Evolutionary conservation across 92 coral and sea anemone genomes (phyloP).

Genomic region (Hydrozoanthus gracilis): DNA sequence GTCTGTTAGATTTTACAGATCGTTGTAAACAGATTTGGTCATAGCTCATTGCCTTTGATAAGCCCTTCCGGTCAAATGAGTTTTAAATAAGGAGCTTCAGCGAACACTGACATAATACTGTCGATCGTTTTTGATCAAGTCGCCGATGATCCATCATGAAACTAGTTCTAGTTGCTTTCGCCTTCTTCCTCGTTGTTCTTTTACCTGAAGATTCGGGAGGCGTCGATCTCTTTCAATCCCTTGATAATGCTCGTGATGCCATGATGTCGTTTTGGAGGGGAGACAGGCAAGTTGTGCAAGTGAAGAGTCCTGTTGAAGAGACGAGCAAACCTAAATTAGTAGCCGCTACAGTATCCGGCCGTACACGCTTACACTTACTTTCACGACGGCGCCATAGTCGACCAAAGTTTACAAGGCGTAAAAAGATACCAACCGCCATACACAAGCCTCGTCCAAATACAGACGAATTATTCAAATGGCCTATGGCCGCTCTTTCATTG

Average conservation of each 20-base stretch:
- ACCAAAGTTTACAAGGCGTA: not conserved
- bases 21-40: too few species aligned
- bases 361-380: not conserved
- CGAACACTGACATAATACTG: not conserved
- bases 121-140: not conserved
- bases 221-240: not conserved
- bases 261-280: conserved; percentile 71
- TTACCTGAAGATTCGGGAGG: not conserved
- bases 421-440: not conserved
- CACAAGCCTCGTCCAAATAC: not conserved
- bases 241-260: conserved; percentile 58
- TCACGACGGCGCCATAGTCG: not conserved
- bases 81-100: not conserved
- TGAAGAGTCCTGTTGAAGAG: conserved; percentile 59
- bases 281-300: conserved; percentile 63
- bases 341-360: too few species aligned
- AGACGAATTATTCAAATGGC: not conserved
- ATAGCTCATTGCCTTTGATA: too few species aligned
- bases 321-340: not conserved
- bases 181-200: not conserved
- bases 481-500: not conserved
- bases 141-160: not conserved
- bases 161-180: not conserved
- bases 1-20: too few species aligned
- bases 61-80: not conserved